Evolutionary conservation across 2,888 invertebrate genomes (phyloP), one percentile per base, ranked within the genome.

Genomic region (Parasteatoda lunata): DNA sequence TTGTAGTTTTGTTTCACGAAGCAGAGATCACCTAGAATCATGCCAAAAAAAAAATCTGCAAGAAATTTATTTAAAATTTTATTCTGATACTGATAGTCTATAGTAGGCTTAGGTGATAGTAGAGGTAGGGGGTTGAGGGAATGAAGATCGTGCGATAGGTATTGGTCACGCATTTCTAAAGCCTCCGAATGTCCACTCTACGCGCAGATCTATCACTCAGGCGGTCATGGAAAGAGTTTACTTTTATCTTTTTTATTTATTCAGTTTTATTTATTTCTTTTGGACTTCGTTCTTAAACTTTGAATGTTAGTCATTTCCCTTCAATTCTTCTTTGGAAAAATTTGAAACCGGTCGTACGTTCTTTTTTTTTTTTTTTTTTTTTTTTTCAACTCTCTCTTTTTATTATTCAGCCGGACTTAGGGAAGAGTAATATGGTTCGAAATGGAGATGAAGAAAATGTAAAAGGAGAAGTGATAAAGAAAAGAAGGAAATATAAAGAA

Each of bases 241-340:
- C 71, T 84, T 77, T 71, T 52, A 48, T 11, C 49, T 70, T 70
- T 48, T 75, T 70, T 47, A 30, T 72, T 75, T 84, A 77, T 59
- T 76, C 76, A 75, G 71, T 79, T 75, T 85, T 79, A 75, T 85
- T 79, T 59, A 59, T 59, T 59, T 59, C n/a, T 66, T 49, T 69
- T 68, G 59, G 84, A 84, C 78, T 78, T 84, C 84, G 84, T 76
- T 30, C 84, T 79, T 70, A 75, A 79, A 85, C 84, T 85, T 79
- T 85, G 84, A 85, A 85, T 85, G 84, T 76, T 85, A 79, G 84
- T 85, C 84, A 85, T 85, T 79, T 85, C 84, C 84, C 78, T 79
- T 68, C 84, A 68, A 85, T 85, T 85, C 80, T 80, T 80, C 73
- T 65, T 69, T 72, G 66, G 64, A 78, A 84, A 84, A 84, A 84